A percentile compares a stretch with the other conserved stretches of the same genome.
Conservation (phyloP, 2,113 vertebrate genomes). For the Paramisgurnus dabryanus region DNA sequence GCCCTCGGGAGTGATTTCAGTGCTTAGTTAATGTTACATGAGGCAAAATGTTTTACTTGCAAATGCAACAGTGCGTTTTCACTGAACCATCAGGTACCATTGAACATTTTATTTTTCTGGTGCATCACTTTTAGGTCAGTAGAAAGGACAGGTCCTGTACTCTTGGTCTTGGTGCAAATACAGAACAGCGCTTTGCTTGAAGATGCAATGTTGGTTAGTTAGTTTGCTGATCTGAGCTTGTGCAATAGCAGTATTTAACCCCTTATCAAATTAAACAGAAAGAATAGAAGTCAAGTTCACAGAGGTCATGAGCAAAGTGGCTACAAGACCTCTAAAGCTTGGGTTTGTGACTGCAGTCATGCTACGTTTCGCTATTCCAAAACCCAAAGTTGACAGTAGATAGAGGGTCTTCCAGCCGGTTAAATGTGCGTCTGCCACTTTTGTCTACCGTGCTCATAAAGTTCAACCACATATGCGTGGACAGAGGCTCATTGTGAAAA, state of each 20-base stretch:
- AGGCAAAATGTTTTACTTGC: slow-evolving; percentile 23
- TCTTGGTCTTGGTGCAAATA: neutral
- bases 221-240: neutral
- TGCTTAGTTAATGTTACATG: slow-evolving; percentile 22
- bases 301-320: slow-evolving; percentile 48
- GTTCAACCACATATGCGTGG: slow-evolving; percentile 57
- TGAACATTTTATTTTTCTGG: neutral
- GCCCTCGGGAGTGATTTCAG: slow-evolving; percentile 41
- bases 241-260: neutral
- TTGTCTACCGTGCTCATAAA: slow-evolving; percentile 57
- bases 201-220: neutral
- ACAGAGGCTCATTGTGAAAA: slow-evolving; percentile 59
- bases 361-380: slow-evolving; percentile 47
- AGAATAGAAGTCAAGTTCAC: slow-evolving; percentile 33
- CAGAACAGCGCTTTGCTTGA: neutral
- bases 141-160: neutral
- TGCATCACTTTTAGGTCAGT: slow-evolving; percentile 4
- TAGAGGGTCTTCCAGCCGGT: slow-evolving; percentile 45
- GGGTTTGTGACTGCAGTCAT: slow-evolving; percentile 33
- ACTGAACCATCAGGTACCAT: slow-evolving; percentile 10
- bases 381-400: slow-evolving; percentile 45
- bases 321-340: slow-evolving; percentile 32
- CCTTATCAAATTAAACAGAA: slow-evolving; percentile 34
- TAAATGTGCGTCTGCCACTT: slow-evolving; percentile 61
- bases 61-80: slow-evolving; percentile 30